phyloP scores from a whole-genome alignment of 2,113 vertebrate genomes.

The Lasiurus cinereus region DNA sequence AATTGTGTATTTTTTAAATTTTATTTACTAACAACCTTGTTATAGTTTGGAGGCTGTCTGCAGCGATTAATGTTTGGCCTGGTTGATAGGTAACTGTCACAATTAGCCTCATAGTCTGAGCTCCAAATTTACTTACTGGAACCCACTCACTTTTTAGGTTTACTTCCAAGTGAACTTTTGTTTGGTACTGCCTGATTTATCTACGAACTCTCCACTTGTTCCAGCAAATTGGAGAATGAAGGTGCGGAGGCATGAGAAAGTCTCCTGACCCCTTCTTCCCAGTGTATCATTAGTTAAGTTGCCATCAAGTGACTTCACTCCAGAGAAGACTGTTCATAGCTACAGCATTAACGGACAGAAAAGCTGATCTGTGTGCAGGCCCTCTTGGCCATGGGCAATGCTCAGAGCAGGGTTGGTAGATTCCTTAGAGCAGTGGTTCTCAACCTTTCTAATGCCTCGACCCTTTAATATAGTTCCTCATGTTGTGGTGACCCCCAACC shows the following conservation, averaged over 20 bases:
- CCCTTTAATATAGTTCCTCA: too few relatives aligned
- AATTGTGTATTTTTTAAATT: neutral
- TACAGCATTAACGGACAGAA: neutral
- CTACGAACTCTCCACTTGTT: neutral
- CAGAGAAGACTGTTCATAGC: neutral
- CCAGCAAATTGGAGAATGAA: neutral
- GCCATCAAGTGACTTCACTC: neutral
- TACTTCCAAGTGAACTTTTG: neutral
- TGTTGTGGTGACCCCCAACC: too few relatives aligned
- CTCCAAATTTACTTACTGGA: neutral
- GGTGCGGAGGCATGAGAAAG: neutral
- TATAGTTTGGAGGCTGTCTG: neutral
- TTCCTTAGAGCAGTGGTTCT: too few relatives aligned
- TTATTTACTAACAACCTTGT: neutral
- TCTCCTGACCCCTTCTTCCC: neutral
- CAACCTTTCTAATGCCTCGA: too few relatives aligned
- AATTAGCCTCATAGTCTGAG: neutral
- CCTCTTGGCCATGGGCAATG: accelerated
- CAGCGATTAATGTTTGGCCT: neutral
- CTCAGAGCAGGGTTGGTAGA: neutral
- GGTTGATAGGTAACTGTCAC: neutral
- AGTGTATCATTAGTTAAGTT: neutral
- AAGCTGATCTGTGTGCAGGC: neutral
- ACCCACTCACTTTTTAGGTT: neutral
- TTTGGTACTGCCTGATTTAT: constrained; percentile 1